phyloP scores from a whole-genome alignment of 2,113 vertebrate genomes.

The Myocastor coypus region DNA sequence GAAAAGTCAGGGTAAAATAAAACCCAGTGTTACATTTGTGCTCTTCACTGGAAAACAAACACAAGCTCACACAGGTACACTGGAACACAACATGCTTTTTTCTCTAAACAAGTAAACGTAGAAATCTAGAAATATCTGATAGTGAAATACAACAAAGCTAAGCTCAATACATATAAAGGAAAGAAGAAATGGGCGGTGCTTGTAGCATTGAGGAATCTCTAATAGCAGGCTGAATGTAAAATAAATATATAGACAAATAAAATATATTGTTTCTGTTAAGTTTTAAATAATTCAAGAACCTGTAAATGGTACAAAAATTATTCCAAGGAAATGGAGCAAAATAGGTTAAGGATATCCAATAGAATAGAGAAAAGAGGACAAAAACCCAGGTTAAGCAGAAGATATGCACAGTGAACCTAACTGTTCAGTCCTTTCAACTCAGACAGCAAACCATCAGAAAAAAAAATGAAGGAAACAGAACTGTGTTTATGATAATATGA shows the following conservation, averaged over 20 bases:
- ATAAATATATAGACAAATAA: neutral
- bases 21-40: neutral
- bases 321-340: neutral
- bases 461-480: neutral
- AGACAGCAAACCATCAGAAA: too few species aligned
- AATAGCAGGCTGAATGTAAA: neutral
- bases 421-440: fast-evolving
- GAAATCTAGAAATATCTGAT: neutral
- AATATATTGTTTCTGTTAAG: neutral
- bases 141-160: neutral
- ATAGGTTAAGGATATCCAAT: neutral
- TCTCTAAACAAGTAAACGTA: neutral
- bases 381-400: too few species aligned
- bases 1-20: neutral
- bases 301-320: neutral
- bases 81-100: neutral
- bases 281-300: neutral
- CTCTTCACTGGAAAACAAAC: neutral
- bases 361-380: neutral
- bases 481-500: neutral
- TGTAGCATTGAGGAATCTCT: neutral
- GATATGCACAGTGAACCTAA: neutral
- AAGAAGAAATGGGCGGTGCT: neutral
- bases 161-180: neutral
- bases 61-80: neutral